Percentiles rank a stretch among this genome's conserved stretches.
Conservation (phyloP, 2,888 invertebrate genomes). For the Chalcosyrphus nemorum region DNA sequence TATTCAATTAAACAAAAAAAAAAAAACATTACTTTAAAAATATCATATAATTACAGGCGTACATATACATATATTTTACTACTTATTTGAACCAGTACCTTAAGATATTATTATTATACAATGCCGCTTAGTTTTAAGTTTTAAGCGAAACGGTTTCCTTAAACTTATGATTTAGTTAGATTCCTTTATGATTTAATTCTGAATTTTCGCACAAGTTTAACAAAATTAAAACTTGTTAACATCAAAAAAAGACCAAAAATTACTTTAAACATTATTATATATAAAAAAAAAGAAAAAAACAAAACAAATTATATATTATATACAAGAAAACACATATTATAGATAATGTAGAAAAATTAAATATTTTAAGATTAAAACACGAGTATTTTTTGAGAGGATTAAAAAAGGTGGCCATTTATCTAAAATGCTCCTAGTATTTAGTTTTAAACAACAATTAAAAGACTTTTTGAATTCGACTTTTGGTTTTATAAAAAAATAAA, state of each 20-base stretch:
- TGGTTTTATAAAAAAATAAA: not conserved
- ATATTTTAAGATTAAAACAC: constrained; percentile 56
- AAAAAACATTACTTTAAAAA: no score
- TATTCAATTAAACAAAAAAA: constrained; percentile 8
- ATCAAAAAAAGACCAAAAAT: constrained; percentile 64
- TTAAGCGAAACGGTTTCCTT: constrained; percentile 66
- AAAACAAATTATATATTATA: constrained; percentile 60
- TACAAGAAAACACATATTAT: constrained; percentile 64
- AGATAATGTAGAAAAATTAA: constrained; percentile 63
- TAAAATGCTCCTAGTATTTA: not conserved
- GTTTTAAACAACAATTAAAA: not conserved
- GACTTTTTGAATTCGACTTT: constrained; percentile 1
- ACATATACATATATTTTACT: constrained; percentile 34
- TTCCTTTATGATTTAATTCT: not conserved
- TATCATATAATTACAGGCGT: no score
- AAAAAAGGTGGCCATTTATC: not conserved
- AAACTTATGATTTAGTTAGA: constrained; percentile 31
- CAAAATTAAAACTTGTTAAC: constrained; percentile 42
- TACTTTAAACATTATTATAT: constrained; percentile 56
- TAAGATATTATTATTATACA: constrained; percentile 53
- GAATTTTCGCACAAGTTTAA: constrained; percentile 18
- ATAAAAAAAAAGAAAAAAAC: constrained; percentile 5
- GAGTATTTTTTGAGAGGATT: constrained; percentile 54
- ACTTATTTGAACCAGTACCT: constrained; percentile 66
- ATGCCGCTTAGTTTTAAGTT: constrained; percentile 55